Percentiles rank a stretch among this genome's conserved stretches.
phyloP scores from a whole-genome alignment of 2,113 vertebrate species.

The Morone chrysops region DNA sequence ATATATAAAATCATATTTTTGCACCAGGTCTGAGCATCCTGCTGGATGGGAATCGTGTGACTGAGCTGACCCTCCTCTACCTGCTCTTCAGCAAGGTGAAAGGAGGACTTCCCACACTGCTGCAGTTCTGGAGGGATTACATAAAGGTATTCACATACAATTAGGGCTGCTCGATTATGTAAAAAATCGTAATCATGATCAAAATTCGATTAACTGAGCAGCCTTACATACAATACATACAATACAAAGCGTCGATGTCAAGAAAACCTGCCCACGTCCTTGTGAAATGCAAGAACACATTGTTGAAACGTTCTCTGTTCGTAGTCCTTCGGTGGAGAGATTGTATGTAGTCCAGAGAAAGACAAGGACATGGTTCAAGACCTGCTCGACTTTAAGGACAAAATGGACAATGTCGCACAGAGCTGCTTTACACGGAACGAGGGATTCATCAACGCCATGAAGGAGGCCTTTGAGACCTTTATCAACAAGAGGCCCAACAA shows the following conservation, averaged over 20 bases:
- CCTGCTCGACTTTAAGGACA: constrained; percentile 98
- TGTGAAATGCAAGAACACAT: not conserved
- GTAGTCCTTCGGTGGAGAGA: constrained; percentile 97
- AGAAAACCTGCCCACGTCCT: not conserved
- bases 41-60: constrained; percentile 95
- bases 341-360: constrained; percentile 98
- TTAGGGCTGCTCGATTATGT: too few relatives aligned
- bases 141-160: constrained; percentile 89
- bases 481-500: constrained; percentile 99
- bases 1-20: not conserved
- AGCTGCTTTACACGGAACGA: constrained; percentile 96
- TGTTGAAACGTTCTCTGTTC: constrained; percentile 33
- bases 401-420: constrained; percentile 97
- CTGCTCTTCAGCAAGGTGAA: constrained; percentile 96
- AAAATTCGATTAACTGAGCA: too few relatives aligned
- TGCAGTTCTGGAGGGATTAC: constrained; percentile 98
- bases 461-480: constrained; percentile 99
- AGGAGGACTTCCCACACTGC: constrained; percentile 93
- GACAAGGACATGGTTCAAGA: constrained; percentile 99
- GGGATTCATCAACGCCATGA: constrained; percentile 99
- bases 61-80: constrained; percentile 94
- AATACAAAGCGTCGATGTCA: not conserved
- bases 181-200: too few relatives aligned
- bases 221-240: not conserved
- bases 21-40: constrained; percentile 91